Conservation (phyloP, 2,888 invertebrate species). For the Sarcophaga caerulescens region DNA sequence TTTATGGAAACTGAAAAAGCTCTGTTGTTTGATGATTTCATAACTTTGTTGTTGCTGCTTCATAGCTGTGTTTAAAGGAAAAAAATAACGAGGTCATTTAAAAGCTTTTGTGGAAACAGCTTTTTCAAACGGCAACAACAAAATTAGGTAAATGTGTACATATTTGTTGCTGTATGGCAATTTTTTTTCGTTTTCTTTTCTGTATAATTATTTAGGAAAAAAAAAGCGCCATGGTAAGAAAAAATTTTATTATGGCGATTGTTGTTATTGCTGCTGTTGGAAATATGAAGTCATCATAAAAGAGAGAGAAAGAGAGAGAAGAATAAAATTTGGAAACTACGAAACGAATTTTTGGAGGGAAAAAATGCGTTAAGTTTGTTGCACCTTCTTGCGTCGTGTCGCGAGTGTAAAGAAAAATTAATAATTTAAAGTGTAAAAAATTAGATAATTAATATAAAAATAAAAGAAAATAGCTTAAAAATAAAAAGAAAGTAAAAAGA, state of each 20-base stretch:
- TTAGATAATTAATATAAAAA: neutral
- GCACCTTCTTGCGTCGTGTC: neutral
- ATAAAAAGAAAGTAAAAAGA: no score
- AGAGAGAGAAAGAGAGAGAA: no score
- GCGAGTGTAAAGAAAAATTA: no score
- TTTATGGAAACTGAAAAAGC: conserved; percentile 56
- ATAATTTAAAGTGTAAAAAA: no score
- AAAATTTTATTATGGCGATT: conserved; percentile 36
- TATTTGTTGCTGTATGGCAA: conserved; percentile 59
- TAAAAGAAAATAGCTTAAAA: neutral
- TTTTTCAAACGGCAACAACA: conserved; percentile 26
- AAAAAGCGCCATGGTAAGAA: conserved; percentile 23
- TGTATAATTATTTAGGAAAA: conserved; percentile 57
- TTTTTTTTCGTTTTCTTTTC: conserved; percentile 37
- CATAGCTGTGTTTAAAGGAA: conserved; percentile 14
- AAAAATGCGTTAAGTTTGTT: conserved; percentile 17
- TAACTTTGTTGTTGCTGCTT: conserved; percentile 49
- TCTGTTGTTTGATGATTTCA: conserved; percentile 61
- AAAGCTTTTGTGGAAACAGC: conserved; percentile 53
- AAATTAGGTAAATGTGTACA: conserved; percentile 58
- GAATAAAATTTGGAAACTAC: conserved; percentile 14
- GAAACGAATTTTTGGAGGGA: conserved; percentile 55
- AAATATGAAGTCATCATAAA: conserved; percentile 64
- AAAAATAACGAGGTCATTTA: conserved; percentile 64
- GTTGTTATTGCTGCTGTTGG: conserved; percentile 29